A percentile compares a stretch with the other conserved stretches of the same genome.
phyloP scores from a whole-genome alignment of 2,797 vertebrate species.

The Champsocephalus esox region DNA sequence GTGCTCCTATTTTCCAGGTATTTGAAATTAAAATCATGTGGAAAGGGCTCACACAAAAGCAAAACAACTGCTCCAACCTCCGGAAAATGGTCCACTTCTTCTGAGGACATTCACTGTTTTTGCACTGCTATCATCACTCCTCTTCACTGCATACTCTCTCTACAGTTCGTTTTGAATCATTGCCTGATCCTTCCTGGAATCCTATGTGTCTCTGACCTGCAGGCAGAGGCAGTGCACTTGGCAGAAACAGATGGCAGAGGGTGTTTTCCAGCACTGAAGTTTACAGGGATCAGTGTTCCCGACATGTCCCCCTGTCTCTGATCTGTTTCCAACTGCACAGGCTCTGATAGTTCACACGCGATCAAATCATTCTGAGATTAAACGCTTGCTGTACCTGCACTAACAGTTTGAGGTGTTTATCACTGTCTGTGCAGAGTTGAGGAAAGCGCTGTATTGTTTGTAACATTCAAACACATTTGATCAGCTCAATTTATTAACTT shows the following conservation, averaged over 20 bases:
- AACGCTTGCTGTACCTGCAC: neutral
- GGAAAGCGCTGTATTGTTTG: constrained; percentile 22
- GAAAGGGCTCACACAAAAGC: constrained; percentile 1
- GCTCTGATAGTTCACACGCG: constrained; percentile 37
- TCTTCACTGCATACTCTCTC: neutral
- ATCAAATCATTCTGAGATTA: constrained; percentile 50
- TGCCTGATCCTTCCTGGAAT: constrained; percentile 25
- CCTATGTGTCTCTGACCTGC: constrained; percentile 12
- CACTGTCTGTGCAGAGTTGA: constrained; percentile 10
- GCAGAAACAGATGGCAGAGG: constrained; percentile 37
- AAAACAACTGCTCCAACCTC: neutral
- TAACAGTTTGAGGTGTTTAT: constrained; percentile 16
- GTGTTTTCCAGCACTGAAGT: constrained; percentile 62
- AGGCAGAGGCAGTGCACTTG: constrained; percentile 37
- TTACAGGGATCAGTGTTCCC: constrained; percentile 43
- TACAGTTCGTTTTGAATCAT: neutral
- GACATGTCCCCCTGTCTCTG: constrained; percentile 36
- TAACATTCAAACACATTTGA: neutral
- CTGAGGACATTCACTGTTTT: constrained; percentile 4
- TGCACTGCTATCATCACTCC: neutral
- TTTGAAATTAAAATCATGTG: constrained; percentile 1
- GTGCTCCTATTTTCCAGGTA: constrained; percentile 6
- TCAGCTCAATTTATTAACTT: neutral
- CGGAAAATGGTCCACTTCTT: constrained; percentile 1
- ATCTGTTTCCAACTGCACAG: constrained; percentile 48